Evolutionary conservation across 2,113 vertebrate genomes (phyloP), one percentile per base, ranked within the genome.

Genomic region (Romanogobio albipinnatus): DNA sequence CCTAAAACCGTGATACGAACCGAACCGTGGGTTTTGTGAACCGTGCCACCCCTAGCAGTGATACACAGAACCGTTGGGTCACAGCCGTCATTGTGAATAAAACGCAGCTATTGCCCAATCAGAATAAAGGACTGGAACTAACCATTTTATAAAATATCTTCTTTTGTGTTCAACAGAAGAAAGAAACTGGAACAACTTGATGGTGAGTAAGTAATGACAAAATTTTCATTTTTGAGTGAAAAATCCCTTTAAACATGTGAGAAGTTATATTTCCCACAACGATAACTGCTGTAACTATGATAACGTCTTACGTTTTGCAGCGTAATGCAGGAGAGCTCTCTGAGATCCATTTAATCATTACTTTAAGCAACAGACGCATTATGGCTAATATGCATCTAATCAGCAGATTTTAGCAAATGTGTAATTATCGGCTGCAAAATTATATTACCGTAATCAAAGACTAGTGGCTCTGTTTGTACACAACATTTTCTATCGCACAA

Each of bases 361-460:
- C 45, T 43, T 70, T 76, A 83, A 76, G 64, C 70, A 84, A 76
- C 24, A 39, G 36, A 24, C 10, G 22, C 64, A 5, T 47, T 61
- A 76, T 74, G 36, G 26, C 74, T 82, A 36, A 86, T 71, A 81
- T 80, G 43, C 84, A 56, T 53, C 82, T 76, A 64, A 82, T 89
- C 88, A 86, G 88, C 76, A 61, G 87, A 87, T 84, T 82, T 87
- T 84, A 68, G 13, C 85, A 68, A 86, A 61, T 77, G 78, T 58
- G 85, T 85, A 71, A 88, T 82, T 87, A 49, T 33, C 26, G 17
- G 75, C 84, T 82, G 9, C 83, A 84, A 70, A 81, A 84, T 87
- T 47, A 53, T 88, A 85, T 86, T 76, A 86, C 87, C 86, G 84
- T 86, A 82, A 87, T 87, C 87, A 81, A 71, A 75, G 76, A 77